Conservation (phyloP, 1,140 invertebrate genomes). For the Fopius arisanus region DNA sequence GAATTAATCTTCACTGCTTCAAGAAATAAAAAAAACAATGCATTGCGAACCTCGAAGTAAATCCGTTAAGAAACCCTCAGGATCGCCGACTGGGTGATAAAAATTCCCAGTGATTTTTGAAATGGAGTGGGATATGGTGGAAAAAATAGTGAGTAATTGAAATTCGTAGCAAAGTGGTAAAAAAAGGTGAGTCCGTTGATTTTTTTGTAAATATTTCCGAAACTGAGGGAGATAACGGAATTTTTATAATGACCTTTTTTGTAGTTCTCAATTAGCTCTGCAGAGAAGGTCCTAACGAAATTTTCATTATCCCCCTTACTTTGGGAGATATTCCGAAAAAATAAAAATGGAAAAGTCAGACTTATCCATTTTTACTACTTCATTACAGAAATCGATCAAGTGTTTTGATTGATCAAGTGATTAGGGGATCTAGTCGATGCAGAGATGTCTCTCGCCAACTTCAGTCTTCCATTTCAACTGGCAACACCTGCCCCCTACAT, state of each 20-base stretch:
- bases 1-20: too few species aligned
- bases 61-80: background rate
- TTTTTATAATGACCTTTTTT: too few species aligned
- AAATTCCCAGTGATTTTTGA: background rate
- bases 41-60: background rate
- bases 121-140: conserved; percentile 20
- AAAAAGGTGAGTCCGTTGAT: too few species aligned
- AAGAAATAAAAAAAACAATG: background rate
- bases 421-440: conserved; percentile 33
- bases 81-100: background rate
- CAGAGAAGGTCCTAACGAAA: too few species aligned
- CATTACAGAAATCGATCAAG: too few species aligned
- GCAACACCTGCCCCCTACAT: conserved; percentile 51
- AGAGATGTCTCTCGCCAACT: conserved; percentile 56
- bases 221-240: too few species aligned
- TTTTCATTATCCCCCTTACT: too few species aligned
- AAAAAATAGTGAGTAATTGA: background rate
- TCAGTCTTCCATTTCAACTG: conserved; percentile 54
- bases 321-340: background rate
- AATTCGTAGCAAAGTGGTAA: background rate
- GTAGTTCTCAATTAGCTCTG: too few species aligned
- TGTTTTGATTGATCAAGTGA: background rate
- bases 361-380: too few species aligned
- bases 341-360: too few species aligned
- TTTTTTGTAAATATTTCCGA: too few species aligned